Base-by-base conservation (phyloP, 2,113 vertebrate species). In the Cricetomys ansorgei region DNA sequence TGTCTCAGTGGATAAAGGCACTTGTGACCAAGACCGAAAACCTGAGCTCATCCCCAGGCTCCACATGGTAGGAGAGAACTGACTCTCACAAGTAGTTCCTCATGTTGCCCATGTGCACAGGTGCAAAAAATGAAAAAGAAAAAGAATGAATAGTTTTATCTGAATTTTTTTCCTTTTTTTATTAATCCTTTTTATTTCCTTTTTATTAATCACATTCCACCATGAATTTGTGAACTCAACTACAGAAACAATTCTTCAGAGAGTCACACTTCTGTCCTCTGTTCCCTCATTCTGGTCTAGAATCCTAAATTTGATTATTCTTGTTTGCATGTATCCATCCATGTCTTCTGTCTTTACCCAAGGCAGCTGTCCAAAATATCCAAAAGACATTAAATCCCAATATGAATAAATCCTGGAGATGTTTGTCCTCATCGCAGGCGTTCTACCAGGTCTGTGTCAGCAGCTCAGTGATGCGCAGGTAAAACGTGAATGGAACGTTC, bases 121-220 rank as follows among this genome's bases (percentile, higher is more conserved):
- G 48, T 31, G 8, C 59, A 72, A 16, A 12, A 29, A 73, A 43
- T 43, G 37, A 7, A 57, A 75, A 3, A 37, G 27, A 75, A 15
- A n/a, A 76, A 27, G 8, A 34, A 57, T 40, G 21, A 37, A 67
- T 23, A 67, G 45, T 34, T 48, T 37, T 21, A 67, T 57, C 25
- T 21, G 37, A 64, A 89, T 80, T 94, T 93, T 77, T 95, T 91
- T 69, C n/a, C n/a, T n/a, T n/a, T n/a, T n/a, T n/a, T n/a, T n/a
- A n/a, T n/a, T n/a, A n/a, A n/a, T n/a, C n/a, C n/a, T n/a, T n/a
- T n/a, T n/a, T n/a, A n/a, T n/a, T 64, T 94, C 83, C 55, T 89
- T 15, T 37, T 57, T 59, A 57, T 88, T 80, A 84, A 96, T 94
- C 37, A 64, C 53, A 95, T 79, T 91, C 73, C 25, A 77, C n/a